Evolutionary conservation across 1,140 invertebrate genomes (phyloP).

Genomic region (Coboldia fuscipes): DNA sequence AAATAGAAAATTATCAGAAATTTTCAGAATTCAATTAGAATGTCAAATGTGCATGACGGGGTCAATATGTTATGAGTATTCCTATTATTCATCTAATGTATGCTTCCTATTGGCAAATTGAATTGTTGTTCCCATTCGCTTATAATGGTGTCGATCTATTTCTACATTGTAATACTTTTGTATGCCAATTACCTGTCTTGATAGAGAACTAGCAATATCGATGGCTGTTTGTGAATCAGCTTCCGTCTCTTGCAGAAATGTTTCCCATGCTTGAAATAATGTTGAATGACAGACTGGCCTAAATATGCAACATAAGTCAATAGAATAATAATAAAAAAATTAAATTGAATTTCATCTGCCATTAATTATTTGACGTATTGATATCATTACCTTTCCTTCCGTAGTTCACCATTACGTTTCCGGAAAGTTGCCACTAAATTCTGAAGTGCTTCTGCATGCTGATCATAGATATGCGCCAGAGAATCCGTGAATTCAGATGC

Average conservation of each 20-base stretch:
- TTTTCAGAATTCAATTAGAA: too few species aligned
- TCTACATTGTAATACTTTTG: background rate
- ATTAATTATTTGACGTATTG: background rate
- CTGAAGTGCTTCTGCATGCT: conserved; percentile 78
- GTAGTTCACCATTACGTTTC: conserved; percentile 64
- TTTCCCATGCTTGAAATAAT: conserved; percentile 81
- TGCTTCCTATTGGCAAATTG: too few species aligned
- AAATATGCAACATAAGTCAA: conserved; percentile 7
- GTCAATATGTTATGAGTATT: too few species aligned
- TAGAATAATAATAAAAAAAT: background rate
- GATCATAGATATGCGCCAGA: conserved; percentile 74
- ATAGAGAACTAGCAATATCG: conserved; percentile 66
- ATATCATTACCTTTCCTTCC: conserved; percentile 58
- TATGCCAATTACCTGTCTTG: conserved; percentile 31
- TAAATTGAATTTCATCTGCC: background rate
- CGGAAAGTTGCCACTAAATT: conserved; percentile 70
- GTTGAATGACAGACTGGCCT: conserved; percentile 60
- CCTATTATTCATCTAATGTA: too few species aligned
- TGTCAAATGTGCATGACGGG: too few species aligned
- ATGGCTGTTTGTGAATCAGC: conserved; percentile 75
- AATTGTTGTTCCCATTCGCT: too few species aligned
- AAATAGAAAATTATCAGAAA: too few species aligned
- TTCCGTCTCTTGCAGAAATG: conserved; percentile 77
- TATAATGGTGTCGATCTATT: conserved; percentile 6
- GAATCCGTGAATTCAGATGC: conserved; percentile 90